These are phyloP conservation scores for Cheilosia impressa DNA, from an alignment of 2,888 invertebrate species.

Conservation along the genomic window DNA sequence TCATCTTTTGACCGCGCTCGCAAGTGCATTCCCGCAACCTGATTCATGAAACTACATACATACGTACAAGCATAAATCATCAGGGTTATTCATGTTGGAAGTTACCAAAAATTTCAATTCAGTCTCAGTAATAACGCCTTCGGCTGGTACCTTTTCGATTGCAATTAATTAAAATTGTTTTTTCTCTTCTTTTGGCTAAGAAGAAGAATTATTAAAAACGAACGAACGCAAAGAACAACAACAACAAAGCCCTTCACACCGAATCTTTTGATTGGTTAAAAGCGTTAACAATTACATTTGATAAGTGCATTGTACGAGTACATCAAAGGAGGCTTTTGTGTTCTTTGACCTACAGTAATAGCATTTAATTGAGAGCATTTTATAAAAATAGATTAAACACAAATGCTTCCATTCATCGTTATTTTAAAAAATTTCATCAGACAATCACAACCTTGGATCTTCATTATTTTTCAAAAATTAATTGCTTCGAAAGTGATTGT, in stretches of 20 bases:
- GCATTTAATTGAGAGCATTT: not conserved
- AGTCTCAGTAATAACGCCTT: conserved; percentile 6
- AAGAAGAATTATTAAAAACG: not conserved
- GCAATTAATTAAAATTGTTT: conserved; percentile 37
- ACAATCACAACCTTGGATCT: no score
- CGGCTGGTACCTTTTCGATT: conserved; percentile 19
- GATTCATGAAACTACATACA: conserved; percentile 19
- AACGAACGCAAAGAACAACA: not conserved
- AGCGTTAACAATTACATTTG: conserved; percentile 11
- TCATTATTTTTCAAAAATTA: no score
- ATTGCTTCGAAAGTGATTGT: no score
- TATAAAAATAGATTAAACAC: not conserved
- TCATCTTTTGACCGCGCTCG: not conserved
- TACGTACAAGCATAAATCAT: conserved; percentile 38
- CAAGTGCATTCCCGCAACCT: conserved; percentile 15
- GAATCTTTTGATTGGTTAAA: not conserved
- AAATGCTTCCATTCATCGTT: not conserved
- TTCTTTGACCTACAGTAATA: not conserved
- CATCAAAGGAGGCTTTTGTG: not conserved
- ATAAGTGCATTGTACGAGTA: no score
- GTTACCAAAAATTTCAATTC: conserved; percentile 41
- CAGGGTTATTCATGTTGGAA: conserved; percentile 41
- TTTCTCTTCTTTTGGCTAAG: not conserved
- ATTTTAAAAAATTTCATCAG: no score
- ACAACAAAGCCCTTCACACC: not conserved